A percentile compares a stretch with the other conserved stretches of the same genome.
Conservation (phyloP, 1,140 invertebrate species). For the Oncopodura yosiiana region DNA sequence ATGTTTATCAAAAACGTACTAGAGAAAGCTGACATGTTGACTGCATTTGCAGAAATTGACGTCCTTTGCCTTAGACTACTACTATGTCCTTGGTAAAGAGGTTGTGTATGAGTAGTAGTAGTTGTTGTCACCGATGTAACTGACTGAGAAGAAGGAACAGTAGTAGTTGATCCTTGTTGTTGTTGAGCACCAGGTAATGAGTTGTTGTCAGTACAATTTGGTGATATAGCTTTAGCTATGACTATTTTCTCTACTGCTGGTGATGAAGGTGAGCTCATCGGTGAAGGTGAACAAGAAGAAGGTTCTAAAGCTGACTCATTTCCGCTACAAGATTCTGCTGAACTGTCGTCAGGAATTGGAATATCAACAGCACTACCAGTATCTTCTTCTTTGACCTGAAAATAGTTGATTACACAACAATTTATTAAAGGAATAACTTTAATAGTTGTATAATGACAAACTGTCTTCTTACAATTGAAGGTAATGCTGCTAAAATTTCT, state of each 20-base stretch:
- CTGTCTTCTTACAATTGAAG: neutral
- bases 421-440: neutral
- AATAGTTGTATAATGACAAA: neutral
- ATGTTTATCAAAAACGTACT: slow-evolving; percentile 12
- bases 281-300: slow-evolving; percentile 24
- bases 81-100: neutral
- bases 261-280: slow-evolving; percentile 14
- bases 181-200: neutral
- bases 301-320: slow-evolving; percentile 39
- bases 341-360: slow-evolving; percentile 44
- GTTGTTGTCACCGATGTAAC: slow-evolving; percentile 2
- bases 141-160: neutral
- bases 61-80: neutral
- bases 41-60: no score
- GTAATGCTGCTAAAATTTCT: neutral
- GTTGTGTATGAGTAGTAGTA: no score
- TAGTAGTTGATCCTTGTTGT: neutral
- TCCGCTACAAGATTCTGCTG: slow-evolving; percentile 43
- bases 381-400: slow-evolving; percentile 14
- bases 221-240: neutral
- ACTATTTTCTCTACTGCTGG: slow-evolving; percentile 18
- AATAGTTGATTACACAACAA: neutral
- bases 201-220: slow-evolving; percentile 8
- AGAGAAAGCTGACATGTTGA: slow-evolving; percentile 5
- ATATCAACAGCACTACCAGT: slow-evolving; percentile 22